A percentile compares a stretch with the other conserved stretches of the same genome.
These are phyloP conservation scores for Drosophila kohkoa DNA, from an alignment of 1,140 invertebrate genomes.

Conservation along the genomic window DNA sequence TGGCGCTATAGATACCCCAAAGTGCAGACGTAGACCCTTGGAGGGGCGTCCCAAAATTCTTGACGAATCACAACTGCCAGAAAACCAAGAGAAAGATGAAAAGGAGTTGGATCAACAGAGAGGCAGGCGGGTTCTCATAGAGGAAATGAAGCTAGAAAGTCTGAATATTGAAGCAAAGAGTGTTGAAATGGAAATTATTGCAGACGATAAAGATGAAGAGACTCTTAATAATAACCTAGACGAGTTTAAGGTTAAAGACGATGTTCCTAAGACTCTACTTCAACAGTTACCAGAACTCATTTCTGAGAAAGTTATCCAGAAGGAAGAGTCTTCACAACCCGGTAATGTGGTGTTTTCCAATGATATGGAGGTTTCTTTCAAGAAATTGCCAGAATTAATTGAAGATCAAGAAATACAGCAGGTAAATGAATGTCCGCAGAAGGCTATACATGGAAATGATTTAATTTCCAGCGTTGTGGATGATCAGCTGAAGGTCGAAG, in stretches of 20 bases:
- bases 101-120: neutral
- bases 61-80: conserved; percentile 28
- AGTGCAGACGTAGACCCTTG: conserved; percentile 33
- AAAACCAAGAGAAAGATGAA: neutral
- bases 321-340: no score
- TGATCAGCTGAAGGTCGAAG: no score
- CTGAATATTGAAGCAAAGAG: neutral
- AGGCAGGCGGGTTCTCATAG: conserved; percentile 24
- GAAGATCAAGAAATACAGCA: no score
- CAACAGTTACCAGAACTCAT: neutral
- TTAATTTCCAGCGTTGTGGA: no score
- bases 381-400: no score
- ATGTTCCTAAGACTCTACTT: neutral
- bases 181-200: neutral
- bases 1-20: conserved; percentile 51
- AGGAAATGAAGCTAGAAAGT: conserved; percentile 20
- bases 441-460: no score
- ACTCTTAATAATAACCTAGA: neutral
- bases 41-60: conserved; percentile 51
- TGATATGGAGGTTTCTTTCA: no score
- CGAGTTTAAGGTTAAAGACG: neutral
- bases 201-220: neutral
- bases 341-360: no score
- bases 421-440: no score
- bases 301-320: no score